Evolutionary conservation across 1,140 invertebrate genomes (phyloP), one percentile per base, ranked within the genome.

Genomic region (Macrobrachium rosenbergii): DNA sequence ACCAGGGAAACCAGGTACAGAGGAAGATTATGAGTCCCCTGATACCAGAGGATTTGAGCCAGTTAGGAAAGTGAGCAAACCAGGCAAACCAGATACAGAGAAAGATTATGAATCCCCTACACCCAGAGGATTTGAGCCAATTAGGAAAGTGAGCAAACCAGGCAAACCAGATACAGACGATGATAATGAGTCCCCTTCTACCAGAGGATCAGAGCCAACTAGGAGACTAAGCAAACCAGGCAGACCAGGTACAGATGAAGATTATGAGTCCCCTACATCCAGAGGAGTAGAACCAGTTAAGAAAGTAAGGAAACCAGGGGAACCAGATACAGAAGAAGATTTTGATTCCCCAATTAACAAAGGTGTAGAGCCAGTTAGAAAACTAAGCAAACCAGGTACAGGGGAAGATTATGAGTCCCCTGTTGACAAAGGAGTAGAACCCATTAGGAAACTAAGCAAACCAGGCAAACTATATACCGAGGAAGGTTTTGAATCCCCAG

Each of bases 351-450:
- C 28, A 2, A 37, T 1, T 37, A 37, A 1, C 28, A 37, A 0
- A 5, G 37, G 77, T n/a, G 62, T 37, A 37, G 28, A 37, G 3
- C 28, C 28, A 37, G 28, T 37, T n/a, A 59, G 52, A 37, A 73
- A 58, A 59, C 76, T 43, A 8, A 43, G 76, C 19, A 82, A 64
- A 52, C 81, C 81, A 72, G 81, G 64, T 72, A 67, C 69, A n/a
- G 76, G n/a, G n/a, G n/a, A 79, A 12, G 81, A 82, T 52, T 64
- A 52, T 67, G 81, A 82, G 52, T 64, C 62, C 60, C 64, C 78
- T 28, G 28, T 3, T 23, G 59, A 17, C 37, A 45, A 63, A 19
- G 73, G 75, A 83, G 11, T n/a, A 83, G 23, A 62, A 23, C 28
- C 63, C 5, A 16, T 59, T 17, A 63, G 58, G 59, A 64, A 52